These are phyloP conservation scores for Tadarida brasiliensis DNA, from an alignment of 2,797 vertebrate species.

Conservation along the genomic window DNA sequence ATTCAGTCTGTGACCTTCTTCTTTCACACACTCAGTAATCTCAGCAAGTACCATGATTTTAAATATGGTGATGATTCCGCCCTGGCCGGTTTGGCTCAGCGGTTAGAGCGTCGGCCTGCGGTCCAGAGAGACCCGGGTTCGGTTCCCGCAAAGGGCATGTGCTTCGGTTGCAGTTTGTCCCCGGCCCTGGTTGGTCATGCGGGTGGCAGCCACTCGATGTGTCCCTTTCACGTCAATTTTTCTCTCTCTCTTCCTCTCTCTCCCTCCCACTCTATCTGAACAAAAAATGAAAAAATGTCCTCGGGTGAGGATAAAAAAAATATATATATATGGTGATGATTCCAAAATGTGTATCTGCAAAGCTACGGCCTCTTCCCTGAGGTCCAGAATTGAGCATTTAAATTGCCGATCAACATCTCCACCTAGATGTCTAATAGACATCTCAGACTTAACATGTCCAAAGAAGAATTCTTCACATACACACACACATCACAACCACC, in stretches of 20 bases:
- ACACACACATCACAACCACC: background rate
- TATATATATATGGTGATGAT: background rate
- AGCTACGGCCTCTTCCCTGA: background rate
- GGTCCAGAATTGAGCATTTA: background rate
- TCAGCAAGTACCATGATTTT: background rate
- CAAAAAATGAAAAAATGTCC: no score
- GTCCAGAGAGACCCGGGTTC: no score
- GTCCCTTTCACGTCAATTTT: no score
- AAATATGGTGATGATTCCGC: background rate
- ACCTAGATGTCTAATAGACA: background rate
- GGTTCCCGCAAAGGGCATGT: no score
- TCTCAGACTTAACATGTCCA: background rate
- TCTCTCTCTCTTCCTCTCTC: no score
- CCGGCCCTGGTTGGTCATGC: no score
- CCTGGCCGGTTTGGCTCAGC: no score
- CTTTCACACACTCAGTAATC: background rate
- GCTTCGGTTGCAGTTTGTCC: no score
- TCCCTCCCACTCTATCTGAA: no score
- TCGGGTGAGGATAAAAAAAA: no score
- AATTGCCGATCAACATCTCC: background rate
- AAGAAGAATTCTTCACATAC: background rate
- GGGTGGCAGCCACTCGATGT: no score
- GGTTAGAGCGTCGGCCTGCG: no score
- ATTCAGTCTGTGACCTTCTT: background rate
- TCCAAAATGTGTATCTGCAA: background rate